Conservation (phyloP, 35 echinoderm and acorn worm species). For the Diadema setosum region DNA sequence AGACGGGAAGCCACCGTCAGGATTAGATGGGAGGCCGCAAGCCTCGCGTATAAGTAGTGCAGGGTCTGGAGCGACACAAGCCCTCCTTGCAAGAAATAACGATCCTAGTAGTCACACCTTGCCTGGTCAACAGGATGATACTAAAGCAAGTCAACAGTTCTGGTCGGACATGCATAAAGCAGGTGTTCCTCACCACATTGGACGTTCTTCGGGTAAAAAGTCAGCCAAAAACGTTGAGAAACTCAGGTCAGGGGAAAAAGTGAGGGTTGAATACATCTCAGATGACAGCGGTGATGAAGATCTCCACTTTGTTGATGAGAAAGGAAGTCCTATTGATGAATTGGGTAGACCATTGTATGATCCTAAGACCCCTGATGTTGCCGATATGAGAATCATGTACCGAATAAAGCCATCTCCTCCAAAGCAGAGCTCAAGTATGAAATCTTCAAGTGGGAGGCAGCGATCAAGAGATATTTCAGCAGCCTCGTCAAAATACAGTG, state of each 20-base stretch:
- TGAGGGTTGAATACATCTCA: constrained; percentile 89
- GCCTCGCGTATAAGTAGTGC: no score
- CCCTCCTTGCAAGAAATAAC: background rate
- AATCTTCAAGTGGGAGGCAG: background rate
- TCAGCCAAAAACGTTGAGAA: background rate
- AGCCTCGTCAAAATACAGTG: background rate
- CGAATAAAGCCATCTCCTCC: constrained; percentile 81
- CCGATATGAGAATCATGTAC: constrained; percentile 39
- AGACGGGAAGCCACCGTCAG: no score
- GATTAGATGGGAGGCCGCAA: no score
- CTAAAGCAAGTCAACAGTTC: background rate
- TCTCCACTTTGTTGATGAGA: constrained; percentile 95
- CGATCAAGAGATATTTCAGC: background rate
- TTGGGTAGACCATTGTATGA: constrained; percentile 40
- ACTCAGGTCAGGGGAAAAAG: constrained; percentile 39
- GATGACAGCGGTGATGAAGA: constrained; percentile 98
- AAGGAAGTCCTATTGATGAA: constrained; percentile 86
- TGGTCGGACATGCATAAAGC: constrained; percentile 7
- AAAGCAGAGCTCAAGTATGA: constrained; percentile 18
- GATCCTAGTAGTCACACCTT: background rate
- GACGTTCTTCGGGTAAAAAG: background rate
- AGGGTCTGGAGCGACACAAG: no score
- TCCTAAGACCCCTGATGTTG: background rate
- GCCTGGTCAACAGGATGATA: background rate
- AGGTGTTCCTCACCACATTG: background rate